Evolutionary conservation across 2,888 invertebrate genomes (phyloP), one percentile per base, ranked within the genome.

Genomic region (Liopterus haemorrhoidalis): DNA sequence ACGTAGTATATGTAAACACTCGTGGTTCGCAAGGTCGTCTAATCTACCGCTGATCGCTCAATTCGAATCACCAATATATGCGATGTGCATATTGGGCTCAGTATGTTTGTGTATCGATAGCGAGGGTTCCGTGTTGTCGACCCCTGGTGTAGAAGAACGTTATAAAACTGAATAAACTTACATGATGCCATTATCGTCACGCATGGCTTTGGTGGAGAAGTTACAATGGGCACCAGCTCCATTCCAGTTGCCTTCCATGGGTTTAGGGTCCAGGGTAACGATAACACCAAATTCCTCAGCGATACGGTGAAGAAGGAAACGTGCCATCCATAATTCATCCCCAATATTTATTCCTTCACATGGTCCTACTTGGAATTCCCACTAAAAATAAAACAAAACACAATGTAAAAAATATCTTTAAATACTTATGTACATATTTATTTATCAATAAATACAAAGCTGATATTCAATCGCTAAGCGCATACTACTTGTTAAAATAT

Each of bases 201-300:
- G 75, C 96, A 96, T 97, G 28, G 76, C 74, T 63, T 85, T 81
- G 0, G 96, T 97, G 6, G 94, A 95, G 73, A 93, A 95, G 71
- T 97, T 97, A 46, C 89, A 89, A 65, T 97, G 96, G 1, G 93
- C 94, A 1, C 96, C 96, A 33, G 96, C 91, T 3, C 94, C 94
- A 65, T 94, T 94, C 94, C 94, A 94, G 65, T 90, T 85, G 19
- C 88, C 85, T 14, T 75, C 73, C 71, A 85, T 79, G 2, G 85
- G 85, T 61, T 86, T 86, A 2, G 85, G 85, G 58, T 87, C 85
- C 48, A 86, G 68, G 0, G 82, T 81, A 1, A 82, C 82, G 21
- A 85, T 79, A 27, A 89, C 82, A 4, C 91, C 91, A 66, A 86
- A 93, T 63, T 93, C 92, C 67, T 93, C 92, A n/a, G 91, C 86